Base-by-base conservation (phyloP, 2,113 vertebrate species). In the Bothrops jararaca region DNA sequence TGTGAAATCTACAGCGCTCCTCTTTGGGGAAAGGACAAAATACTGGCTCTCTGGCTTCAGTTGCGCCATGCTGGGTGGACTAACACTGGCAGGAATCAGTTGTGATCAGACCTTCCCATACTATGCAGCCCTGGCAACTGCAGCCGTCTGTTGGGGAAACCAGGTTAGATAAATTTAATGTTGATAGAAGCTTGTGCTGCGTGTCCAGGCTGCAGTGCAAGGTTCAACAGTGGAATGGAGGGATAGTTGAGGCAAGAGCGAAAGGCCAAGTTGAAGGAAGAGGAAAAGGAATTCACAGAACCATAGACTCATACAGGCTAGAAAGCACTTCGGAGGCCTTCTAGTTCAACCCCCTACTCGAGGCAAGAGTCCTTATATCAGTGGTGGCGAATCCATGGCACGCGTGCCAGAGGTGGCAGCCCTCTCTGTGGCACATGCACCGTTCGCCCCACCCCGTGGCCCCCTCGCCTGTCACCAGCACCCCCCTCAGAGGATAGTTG, bases 1-100 rank as follows among this genome's bases (percentile, higher is more conserved):
- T 11, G 98, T 99, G 26, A 99, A 98, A 96, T 99, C 99, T 1
- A 99, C 99, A 0, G 99, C 99, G 0, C 95, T 99, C 48, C 97
- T 95, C 24, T 99, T 99, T 95, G 93, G 93, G 91, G 98, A 98
- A 69, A 97, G 98, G 90, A 99, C 99, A 0, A 99, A 98, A 94
- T 96, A 91, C 0, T 99, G 99, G 99, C 97, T 99, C 12, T 96
- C 97, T n/a, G 98, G 98, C 94, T 99, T 99, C 95, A 94, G 97
- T 1, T 93, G 96, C 34, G 97, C 98, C 0, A 99, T 99, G 99
- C 95, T 99, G 94, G 96, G 98, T 1, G 97, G 98, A 0, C 95
- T 99, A 93, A 96, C 98, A 0, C 0, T 97, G 89, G 97, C 98
- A 3, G 99, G 99, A 1, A 12, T 98, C 42, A 99, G 96, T 18